These are phyloP conservation scores for Troglohyphantes excavatus DNA, from an alignment of 2,888 invertebrate species.

Conservation along the genomic window DNA sequence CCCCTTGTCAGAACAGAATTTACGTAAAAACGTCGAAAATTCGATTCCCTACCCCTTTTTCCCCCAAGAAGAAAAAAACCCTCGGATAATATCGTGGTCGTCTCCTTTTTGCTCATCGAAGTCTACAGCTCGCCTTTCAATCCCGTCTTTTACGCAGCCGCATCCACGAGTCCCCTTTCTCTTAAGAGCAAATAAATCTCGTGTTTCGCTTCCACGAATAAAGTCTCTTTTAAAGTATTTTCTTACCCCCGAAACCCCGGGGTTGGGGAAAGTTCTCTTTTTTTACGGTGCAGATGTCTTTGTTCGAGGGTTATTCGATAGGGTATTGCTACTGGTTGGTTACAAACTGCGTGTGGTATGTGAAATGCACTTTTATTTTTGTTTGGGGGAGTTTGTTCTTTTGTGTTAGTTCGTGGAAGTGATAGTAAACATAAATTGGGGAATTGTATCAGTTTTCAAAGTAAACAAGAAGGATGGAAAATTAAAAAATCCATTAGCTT, in stretches of 20 bases:
- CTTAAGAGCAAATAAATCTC: slow-evolving; percentile 56
- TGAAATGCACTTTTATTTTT: neutral
- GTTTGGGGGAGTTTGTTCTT: neutral
- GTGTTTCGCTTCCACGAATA: slow-evolving; percentile 33
- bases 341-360: neutral
- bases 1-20: neutral
- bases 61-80: slow-evolving; percentile 17
- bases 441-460: neutral
- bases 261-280: slow-evolving; percentile 17
- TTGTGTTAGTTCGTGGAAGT: neutral
- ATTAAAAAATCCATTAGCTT: too few relatives aligned
- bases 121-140: neutral
- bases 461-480: too few relatives aligned
- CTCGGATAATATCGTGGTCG: slow-evolving; percentile 40
- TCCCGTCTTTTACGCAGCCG: neutral
- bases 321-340: too few relatives aligned
- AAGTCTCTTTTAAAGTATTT: slow-evolving; percentile 59
- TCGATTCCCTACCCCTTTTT: slow-evolving; percentile 23
- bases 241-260: neutral
- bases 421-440: slow-evolving; percentile 2
- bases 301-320: slow-evolving; percentile 22
- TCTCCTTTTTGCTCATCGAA: slow-evolving; percentile 32
- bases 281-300: slow-evolving; percentile 8
- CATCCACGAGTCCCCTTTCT: slow-evolving; percentile 15
- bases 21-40: slow-evolving; percentile 44